Evolutionary conservation across 2,888 invertebrate species (phyloP), one percentile per base, ranked within the genome.

Genomic region (Itoplectis maculator): DNA sequence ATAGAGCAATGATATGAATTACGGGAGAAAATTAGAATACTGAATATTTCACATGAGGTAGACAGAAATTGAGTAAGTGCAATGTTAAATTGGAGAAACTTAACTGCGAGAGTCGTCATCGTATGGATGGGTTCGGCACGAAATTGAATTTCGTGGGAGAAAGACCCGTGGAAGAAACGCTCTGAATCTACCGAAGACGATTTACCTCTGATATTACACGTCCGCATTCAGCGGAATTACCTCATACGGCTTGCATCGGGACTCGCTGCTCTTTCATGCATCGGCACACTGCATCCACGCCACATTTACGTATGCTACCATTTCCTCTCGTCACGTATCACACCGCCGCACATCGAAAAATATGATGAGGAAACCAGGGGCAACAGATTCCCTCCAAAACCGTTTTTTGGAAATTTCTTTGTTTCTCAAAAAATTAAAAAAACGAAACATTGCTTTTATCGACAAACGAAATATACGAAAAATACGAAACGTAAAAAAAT

Each of bases 171-270:
- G 7, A 73, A 54, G 47, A 74, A 74, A 75, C 47, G 47, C 59
- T 59, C 54, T 63, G 61, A 54, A 74, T 74, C 29, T 37, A 45
- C 68, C 74, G 51, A 79, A 79, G 74, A 72, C 72, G 72, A 15
- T 78, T 78, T 73, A 59, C 73, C 81, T 81, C 73, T 78, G 77
- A 69, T 74, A 81, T 81, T 78, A 81, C 81, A 81, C 81, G 81
- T 81, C 68, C 77, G 73, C 77, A 78, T 78, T 81, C 73, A 74
- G 18, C 51, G 13, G 73, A 68, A 78, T 81, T 81, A 74, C 81
- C 68, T 74, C 77, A 81, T 78, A 69, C 76, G 29, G 54, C 81
- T 81, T 78, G 73, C 81, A 69, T 81, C 61, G 73, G 69, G 74
- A 74, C 69, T 74, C 61, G 59, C 63, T 56, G 56, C 70, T 76